These are phyloP conservation scores for Centruroides vittatus DNA, from an alignment of 1,140 invertebrate genomes.

Conservation along the genomic window DNA sequence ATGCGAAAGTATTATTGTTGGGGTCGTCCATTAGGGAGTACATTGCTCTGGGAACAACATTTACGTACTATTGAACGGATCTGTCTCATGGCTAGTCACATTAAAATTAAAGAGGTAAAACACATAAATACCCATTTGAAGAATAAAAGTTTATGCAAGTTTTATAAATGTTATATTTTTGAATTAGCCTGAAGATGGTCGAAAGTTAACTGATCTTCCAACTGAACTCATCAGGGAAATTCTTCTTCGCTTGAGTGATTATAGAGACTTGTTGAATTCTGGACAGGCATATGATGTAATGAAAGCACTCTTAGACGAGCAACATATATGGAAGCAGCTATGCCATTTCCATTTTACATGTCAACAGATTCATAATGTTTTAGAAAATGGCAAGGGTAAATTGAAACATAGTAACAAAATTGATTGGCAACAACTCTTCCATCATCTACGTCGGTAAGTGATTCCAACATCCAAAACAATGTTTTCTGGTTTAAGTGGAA, in stretches of 20 bases:
- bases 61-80: constrained; percentile 67
- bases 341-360: constrained; percentile 82
- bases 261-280: constrained; percentile 67
- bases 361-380: constrained; percentile 47
- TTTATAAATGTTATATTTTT: too few relatives aligned
- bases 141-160: too few relatives aligned
- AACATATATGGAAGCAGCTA: constrained; percentile 80
- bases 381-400: constrained; percentile 3
- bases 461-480: background rate
- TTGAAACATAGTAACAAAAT: constrained; percentile 10
- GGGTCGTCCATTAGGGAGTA: constrained; percentile 73
- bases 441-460: constrained; percentile 49
- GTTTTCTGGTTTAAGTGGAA: too few relatives aligned
- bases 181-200: too few relatives aligned
- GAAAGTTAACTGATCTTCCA: constrained; percentile 64
- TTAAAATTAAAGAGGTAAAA: constrained; percentile 33
- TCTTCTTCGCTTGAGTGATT: constrained; percentile 73
- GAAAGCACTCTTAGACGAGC: constrained; percentile 66
- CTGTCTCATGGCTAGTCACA: constrained; percentile 59
- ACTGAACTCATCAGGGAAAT: constrained; percentile 87
- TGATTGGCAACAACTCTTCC: constrained; percentile 58
- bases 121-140: too few relatives aligned
- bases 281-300: constrained; percentile 54
- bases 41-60: constrained; percentile 77
- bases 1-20: constrained; percentile 56